phyloP scores from a whole-genome alignment of 2,113 vertebrate species.

The Rhabdomys dilectus region DNA sequence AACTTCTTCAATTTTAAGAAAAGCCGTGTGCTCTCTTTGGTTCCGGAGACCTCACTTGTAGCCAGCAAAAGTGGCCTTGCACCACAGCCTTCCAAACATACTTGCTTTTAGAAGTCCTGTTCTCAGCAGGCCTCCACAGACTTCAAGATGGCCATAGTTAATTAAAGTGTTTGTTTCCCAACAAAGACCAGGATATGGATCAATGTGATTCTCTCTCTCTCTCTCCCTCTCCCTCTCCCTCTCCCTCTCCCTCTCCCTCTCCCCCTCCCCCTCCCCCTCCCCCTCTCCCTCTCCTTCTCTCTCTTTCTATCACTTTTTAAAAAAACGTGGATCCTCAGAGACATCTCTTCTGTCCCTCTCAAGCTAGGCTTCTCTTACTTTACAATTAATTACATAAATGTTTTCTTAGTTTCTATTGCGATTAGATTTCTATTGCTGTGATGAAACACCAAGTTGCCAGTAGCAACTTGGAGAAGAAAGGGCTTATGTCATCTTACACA shows the following conservation, averaged over 20 bases:
- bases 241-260: neutral
- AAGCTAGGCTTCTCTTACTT: constrained; percentile 36
- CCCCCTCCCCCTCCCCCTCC: neutral
- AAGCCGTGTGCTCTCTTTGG: too few relatives aligned
- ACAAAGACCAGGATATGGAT: neutral
- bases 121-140: too few relatives aligned
- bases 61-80: too few relatives aligned
- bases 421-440: neutral
- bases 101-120: too few relatives aligned
- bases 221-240: neutral
- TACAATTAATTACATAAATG: neutral
- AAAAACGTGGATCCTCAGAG: neutral
- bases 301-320: neutral
- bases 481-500: neutral
- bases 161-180: neutral
- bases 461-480: neutral
- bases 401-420: neutral
- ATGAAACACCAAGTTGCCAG: neutral
- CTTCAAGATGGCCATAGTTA: too few relatives aligned
- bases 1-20: too few relatives aligned
- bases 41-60: too few relatives aligned
- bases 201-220: neutral
- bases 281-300: too few relatives aligned
- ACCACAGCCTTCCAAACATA: too few relatives aligned
- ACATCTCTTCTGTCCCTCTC: neutral